These are phyloP conservation scores for Notothenia rossii DNA, from an alignment of 2,113 vertebrate species.

Conservation along the genomic window DNA sequence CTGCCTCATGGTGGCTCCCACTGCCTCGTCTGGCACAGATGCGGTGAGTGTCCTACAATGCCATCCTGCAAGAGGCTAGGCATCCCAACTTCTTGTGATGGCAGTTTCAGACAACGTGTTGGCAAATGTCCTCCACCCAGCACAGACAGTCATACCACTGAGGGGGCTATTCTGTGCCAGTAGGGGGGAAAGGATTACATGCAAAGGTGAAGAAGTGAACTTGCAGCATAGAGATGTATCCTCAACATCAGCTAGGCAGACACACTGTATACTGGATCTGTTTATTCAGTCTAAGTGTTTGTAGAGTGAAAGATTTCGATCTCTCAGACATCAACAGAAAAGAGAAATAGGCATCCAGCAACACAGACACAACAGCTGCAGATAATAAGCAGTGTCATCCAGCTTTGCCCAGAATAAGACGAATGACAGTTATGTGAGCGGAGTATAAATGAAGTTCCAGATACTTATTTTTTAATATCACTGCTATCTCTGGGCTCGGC, in stretches of 20 bases:
- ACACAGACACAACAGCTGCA: conserved; percentile 58
- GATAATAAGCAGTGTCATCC: conserved; percentile 61
- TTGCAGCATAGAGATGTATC: conserved; percentile 34
- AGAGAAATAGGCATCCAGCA: conserved; percentile 37
- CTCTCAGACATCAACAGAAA: conserved; percentile 33
- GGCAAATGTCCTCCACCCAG: conserved; percentile 63
- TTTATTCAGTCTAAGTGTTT: conserved; percentile 49
- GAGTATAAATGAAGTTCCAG: conserved; percentile 67
- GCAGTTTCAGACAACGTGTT: conserved; percentile 72
- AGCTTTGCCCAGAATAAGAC: conserved; percentile 55
- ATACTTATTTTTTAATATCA: conserved; percentile 65
- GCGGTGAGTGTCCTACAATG: conserved; percentile 49
- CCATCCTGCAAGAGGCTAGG: conserved; percentile 61
- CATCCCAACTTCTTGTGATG: conserved; percentile 65
- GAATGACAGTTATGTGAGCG: conserved; percentile 56
- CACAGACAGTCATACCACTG: conserved; percentile 41
- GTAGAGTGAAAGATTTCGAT: conserved; percentile 52
- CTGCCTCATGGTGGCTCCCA: conserved; percentile 77
- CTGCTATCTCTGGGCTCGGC: conserved; percentile 61
- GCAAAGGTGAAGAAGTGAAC: conserved; percentile 61
- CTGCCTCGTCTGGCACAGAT: conserved; percentile 75
- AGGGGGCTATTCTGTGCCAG: conserved; percentile 49
- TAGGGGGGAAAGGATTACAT: conserved; percentile 56
- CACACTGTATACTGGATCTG: conserved; percentile 26
- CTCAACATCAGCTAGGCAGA: conserved; percentile 31